phyloP scores from a whole-genome alignment of 2,888 invertebrate species.

The Agrochola litura region DNA sequence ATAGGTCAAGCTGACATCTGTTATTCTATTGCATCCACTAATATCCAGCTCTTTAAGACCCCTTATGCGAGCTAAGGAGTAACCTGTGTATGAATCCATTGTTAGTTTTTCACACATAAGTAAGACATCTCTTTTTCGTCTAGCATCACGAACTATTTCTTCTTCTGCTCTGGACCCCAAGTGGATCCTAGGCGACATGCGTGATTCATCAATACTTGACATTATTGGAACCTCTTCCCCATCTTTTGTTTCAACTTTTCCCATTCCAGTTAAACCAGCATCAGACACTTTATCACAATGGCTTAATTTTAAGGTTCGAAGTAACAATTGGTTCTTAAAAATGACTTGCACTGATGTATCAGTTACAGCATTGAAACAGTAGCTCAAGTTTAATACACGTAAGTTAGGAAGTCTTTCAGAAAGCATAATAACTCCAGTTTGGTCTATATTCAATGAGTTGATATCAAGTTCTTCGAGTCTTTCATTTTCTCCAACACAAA shows the following conservation, averaged over 20 bases:
- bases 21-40: slow-evolving; percentile 92
- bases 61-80: slow-evolving; percentile 89
- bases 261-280: slow-evolving; percentile 93
- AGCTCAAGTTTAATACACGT: slow-evolving; percentile 91
- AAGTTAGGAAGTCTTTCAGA: slow-evolving; percentile 91
- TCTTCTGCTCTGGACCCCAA: slow-evolving; percentile 92
- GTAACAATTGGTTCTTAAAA: slow-evolving; percentile 91
- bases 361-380: slow-evolving; percentile 93
- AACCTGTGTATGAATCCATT: slow-evolving; percentile 84
- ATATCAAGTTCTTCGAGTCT: slow-evolving; percentile 89
- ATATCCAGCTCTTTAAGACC: slow-evolving; percentile 91
- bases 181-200: slow-evolving; percentile 85
- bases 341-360: slow-evolving; percentile 93
- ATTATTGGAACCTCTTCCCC: slow-evolving; percentile 80
- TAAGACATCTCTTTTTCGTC: slow-evolving; percentile 91
- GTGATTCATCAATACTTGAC: slow-evolving; percentile 77
- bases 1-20: slow-evolving; percentile 93
- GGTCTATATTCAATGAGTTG: slow-evolving; percentile 91
- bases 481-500: slow-evolving; percentile 88
- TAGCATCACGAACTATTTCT: slow-evolving; percentile 92
- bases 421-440: slow-evolving; percentile 91
- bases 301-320: slow-evolving; percentile 91
- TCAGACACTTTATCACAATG: slow-evolving; percentile 93
- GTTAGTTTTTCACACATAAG: slow-evolving; percentile 91
- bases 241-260: slow-evolving; percentile 81